Base-by-base conservation (phyloP, 1,140 invertebrate species). In the Drosophila melanica region DNA sequence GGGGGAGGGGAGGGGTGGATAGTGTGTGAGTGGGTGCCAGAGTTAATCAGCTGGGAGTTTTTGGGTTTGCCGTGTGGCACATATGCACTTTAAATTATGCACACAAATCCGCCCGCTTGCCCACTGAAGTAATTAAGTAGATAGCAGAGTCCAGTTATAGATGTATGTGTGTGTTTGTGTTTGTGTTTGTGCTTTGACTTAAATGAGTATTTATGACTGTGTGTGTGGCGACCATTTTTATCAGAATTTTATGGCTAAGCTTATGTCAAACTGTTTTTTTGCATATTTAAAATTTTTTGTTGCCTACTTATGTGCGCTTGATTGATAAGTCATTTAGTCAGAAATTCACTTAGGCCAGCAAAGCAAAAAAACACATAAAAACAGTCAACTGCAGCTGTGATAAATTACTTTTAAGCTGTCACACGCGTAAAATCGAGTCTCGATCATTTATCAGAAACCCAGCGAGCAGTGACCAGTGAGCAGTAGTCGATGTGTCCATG, bases 11-110 rank as follows among this genome's bases (percentile, higher is more conserved):
- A n/a, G n/a, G n/a, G n/a, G n/a, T n/a, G n/a, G n/a, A n/a, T n/a
- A n/a, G n/a, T n/a, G n/a, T n/a, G n/a, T 3, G 20, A 23, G 20
- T 3, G 20, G 20, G 20, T 23, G 20, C 20, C 48, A 18, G 60
- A 64, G 60, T 65, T 87, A 86, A 81, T 86, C 82, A 86, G 79
- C 79, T 76, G 75, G 81, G 82, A 87, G 66, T 63, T 48, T 44
- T 39, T 39, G 27, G 27, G 30, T 30, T 27, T 42, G 51, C 51
- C 41, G 27, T 66, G 35, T 70, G 64, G 80, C 62, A 79, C 74
- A 86, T 75, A 87, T 87, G 82, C 82, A 89, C 82, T 89, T 89
- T 86, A 86, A 89, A 86, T 86, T 82, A 89, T 89, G 79, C 84
- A 86, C 75, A 82, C 5, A 58, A 82, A 79, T 71, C 64, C 48